Conservation (phyloP, 2,888 invertebrate species). For the Pseudanteris insignis region DNA sequence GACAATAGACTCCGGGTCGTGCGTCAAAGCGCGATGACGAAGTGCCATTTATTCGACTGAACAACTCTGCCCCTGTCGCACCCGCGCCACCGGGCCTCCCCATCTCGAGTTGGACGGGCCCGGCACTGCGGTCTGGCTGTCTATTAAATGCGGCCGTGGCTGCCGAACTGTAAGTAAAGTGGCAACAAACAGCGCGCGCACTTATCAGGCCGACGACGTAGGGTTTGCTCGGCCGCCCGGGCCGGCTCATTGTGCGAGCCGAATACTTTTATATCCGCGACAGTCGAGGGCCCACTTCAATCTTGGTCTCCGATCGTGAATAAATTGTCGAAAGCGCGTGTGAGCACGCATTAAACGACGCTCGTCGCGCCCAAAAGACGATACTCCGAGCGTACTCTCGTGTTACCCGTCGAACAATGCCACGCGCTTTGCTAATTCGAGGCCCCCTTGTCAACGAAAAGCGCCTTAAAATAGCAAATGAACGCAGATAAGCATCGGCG, state of each 20-base stretch:
- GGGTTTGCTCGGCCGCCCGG: constrained; percentile 17
- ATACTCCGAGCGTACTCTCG: constrained; percentile 19
- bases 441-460: constrained; percentile 26
- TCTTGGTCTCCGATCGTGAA: constrained; percentile 48
- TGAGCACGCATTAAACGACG: constrained; percentile 54
- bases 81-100: too few relatives aligned
- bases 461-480: constrained; percentile 23
- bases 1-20: constrained; percentile 50
- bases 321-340: constrained; percentile 52
- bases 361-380: constrained; percentile 33
- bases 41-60: constrained; percentile 39
- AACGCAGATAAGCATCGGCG: constrained; percentile 13
- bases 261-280: constrained; percentile 43
- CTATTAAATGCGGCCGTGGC: constrained; percentile 52
- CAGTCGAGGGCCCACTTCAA: constrained; percentile 35
- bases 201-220: constrained; percentile 21
- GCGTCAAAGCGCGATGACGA: constrained; percentile 37
- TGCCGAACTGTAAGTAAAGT: constrained; percentile 54
- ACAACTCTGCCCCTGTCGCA: too few relatives aligned
- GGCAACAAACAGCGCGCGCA: constrained; percentile 47
- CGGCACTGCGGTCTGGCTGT: constrained; percentile 36
- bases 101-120: too few relatives aligned
- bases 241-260: constrained; percentile 29
- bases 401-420: constrained; percentile 23
- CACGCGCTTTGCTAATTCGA: constrained; percentile 29